These are phyloP conservation scores for Lophius piscatorius DNA, from an alignment of 2,113 vertebrate genomes.

Conservation along the genomic window DNA sequence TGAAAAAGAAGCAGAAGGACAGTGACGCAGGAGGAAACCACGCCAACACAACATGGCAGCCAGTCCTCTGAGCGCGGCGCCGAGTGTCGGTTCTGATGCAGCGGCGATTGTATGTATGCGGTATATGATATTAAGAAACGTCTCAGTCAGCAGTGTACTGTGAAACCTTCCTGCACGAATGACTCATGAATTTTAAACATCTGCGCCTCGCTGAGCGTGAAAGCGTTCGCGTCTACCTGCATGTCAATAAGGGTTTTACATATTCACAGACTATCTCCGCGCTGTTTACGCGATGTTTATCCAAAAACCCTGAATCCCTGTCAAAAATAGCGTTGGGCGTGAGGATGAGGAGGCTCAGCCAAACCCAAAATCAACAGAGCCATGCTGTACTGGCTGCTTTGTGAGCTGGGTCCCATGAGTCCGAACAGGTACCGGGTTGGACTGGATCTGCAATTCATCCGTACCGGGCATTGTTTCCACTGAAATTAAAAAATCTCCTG, in stretches of 20 bases:
- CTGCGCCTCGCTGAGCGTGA: not conserved
- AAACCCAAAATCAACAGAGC: not conserved
- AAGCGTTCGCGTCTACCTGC: not conserved
- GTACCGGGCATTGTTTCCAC: too few relatives aligned
- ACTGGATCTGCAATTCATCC: too few relatives aligned
- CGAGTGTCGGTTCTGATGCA: conserved; percentile 17
- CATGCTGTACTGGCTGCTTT: conserved; percentile 6
- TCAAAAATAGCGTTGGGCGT: not conserved
- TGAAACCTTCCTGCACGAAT: not conserved
- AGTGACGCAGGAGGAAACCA: too few relatives aligned
- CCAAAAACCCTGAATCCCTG: conserved; percentile 6
- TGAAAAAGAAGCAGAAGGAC: too few relatives aligned
- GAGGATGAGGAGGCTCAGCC: not conserved
- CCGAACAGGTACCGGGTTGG: too few relatives aligned
- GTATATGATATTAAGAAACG: conserved; percentile 22
- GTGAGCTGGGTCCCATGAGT: conserved; percentile 3
- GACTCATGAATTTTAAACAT: conserved; percentile 11
- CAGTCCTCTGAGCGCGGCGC: conserved; percentile 10
- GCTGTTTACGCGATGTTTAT: conserved; percentile 10
- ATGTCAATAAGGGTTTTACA: not conserved
- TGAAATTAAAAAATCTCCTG: too few relatives aligned
- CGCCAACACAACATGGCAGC: too few relatives aligned
- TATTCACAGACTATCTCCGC: not conserved
- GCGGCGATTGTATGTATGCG: conserved; percentile 16
- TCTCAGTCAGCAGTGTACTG: conserved; percentile 14